Evolutionary conservation across 2,797 vertebrate species (phyloP).

Genomic region (Eupleurogrammus muticus): DNA sequence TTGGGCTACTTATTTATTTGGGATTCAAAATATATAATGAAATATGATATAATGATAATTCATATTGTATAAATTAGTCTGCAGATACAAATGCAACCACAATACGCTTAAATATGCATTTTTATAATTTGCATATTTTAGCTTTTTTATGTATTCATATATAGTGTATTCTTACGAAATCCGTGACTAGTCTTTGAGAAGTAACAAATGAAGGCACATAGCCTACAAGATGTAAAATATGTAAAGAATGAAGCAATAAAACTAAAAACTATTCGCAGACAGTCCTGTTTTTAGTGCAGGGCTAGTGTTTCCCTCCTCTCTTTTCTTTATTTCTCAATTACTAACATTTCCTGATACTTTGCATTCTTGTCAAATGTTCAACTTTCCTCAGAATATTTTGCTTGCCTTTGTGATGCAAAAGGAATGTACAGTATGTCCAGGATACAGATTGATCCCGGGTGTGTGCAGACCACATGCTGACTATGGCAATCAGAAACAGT

Average conservation of each 20-base stretch:
- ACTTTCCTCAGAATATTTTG: neutral
- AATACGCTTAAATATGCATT: neutral
- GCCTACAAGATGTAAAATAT: too few relatives aligned
- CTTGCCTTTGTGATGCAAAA: neutral
- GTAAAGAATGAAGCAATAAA: neutral
- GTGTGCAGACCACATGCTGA: neutral
- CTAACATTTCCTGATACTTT: neutral
- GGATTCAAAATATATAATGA: too few relatives aligned
- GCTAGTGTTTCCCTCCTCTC: neutral
- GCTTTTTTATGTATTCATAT: neutral
- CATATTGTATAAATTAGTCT: too few relatives aligned
- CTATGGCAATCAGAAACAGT: neutral
- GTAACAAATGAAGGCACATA: neutral
- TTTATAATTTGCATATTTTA: too few relatives aligned
- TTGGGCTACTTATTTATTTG: too few relatives aligned
- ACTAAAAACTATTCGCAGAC: neutral
- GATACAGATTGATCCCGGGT: neutral
- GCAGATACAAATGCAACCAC: neutral
- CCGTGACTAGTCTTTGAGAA: neutral
- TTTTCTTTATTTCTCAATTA: neutral
- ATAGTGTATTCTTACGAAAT: neutral
- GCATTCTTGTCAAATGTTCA: neutral
- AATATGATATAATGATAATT: too few relatives aligned
- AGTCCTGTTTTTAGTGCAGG: neutral
- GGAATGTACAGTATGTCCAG: neutral